Conservation (phyloP, 2,113 vertebrate genomes). For the Puntigrus tetrazona region DNA sequence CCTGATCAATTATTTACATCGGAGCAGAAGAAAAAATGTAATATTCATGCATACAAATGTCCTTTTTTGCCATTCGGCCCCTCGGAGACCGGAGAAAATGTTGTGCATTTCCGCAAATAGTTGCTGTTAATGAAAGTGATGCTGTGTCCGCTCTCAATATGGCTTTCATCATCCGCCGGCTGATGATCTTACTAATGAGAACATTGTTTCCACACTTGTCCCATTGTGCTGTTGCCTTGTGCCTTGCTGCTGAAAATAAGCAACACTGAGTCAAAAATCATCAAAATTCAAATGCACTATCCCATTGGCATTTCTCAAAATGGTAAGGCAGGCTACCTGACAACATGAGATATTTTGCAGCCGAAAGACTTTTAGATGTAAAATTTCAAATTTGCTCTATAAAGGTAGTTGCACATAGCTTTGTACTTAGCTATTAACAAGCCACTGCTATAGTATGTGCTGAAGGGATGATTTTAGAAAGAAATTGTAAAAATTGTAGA, state of each 20-base stretch:
- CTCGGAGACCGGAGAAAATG: conserved; percentile 49
- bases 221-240: background rate
- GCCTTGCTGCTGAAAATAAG: conserved; percentile 15
- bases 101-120: conserved; percentile 46
- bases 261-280: background rate
- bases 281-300: conserved; percentile 10
- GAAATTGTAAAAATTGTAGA: background rate
- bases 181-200: conserved; percentile 32
- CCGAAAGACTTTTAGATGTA: background rate
- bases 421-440: background rate
- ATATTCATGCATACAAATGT: conserved; percentile 74
- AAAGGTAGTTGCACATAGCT: background rate
- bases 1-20: conserved; percentile 71
- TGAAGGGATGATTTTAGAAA: background rate
- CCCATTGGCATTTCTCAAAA: background rate
- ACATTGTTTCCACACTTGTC: conserved; percentile 27
- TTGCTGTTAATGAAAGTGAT: conserved; percentile 16
- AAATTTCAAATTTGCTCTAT: background rate
- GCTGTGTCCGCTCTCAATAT: background rate
- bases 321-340: background rate
- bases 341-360: background rate
- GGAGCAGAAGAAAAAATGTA: conserved; percentile 63
- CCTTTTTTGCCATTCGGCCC: conserved; percentile 56
- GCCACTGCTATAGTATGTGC: background rate
- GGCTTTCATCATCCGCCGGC: conserved; percentile 6